Evolutionary conservation across 2,113 vertebrate species (phyloP), one percentile per base, ranked within the genome.

Genomic region (Columba janthina): DNA sequence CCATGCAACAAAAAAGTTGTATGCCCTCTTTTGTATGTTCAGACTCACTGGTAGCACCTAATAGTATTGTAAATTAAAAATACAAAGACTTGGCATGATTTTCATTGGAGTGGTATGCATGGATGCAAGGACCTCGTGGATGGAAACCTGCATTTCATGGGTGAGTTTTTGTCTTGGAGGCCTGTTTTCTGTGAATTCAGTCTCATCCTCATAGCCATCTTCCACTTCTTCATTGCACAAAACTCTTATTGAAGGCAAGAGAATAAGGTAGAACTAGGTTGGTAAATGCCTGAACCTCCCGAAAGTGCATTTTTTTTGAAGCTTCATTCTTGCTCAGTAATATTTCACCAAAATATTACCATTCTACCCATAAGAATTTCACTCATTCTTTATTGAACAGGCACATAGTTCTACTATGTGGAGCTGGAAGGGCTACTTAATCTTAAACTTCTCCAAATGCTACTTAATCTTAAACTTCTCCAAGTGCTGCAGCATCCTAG

Each of bases 71-170:
- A 65, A 76, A 31, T 69, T n/a, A 74, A 67, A 16, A 58, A 46
- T 62, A 36, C 16, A 74, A 74, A 22, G 62, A 25, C 8, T 29
- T 72, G 57, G 60, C 31, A 5, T 29, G 28, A 38, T n/a, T 66
- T 72, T 26, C 36, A 5, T 53, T 74, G 51, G 57, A 7, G 4
- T 50, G 42, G 7, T 69, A 8, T 38, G 34, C 11, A 15, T 44
- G 40, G 48, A 15, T 12, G 20, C 57, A 53, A 75, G 67, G 72
- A 29, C 2, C 4, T 34, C 3, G 1, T 25, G 83, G 53, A 19
- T 4, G 6, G 60, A 46, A n/a, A 19, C 34, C 17, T 58, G 19
- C 0, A 0, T 32, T 86, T 44, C 14, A 5, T 32, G 24, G 15
- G 2, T 38, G 53, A 44, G 24, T 53, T 70, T 46, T 53, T 81